Base-by-base conservation (phyloP, 2,888 invertebrate genomes). In the Andrena marginata region DNA sequence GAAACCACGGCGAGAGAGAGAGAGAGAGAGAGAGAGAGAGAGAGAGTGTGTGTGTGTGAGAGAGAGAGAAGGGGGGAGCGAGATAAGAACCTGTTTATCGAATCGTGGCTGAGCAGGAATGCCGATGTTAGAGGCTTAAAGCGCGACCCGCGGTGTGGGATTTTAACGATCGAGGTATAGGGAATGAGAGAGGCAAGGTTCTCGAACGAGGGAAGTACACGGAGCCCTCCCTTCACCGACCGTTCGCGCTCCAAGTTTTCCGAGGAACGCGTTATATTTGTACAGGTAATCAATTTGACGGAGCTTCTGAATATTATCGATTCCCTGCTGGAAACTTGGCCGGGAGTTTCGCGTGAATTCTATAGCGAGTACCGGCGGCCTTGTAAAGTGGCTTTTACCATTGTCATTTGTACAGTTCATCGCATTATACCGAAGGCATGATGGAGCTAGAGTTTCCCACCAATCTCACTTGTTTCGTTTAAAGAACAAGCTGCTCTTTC, bases 81-180 rank as follows among this genome's bases (percentile, higher is more conserved):
- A 84, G 77, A 85, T 77, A 77, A 77, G 71, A 85, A 84, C 75
- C 67, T 77, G 86, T 86, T 86, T 82, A 78, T 87, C 73, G 80
- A 60, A 86, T 67, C 59, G 31, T 69, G 72, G 60, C 85, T 62
- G 23, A 23, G 20, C 16, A 42, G 75, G 63, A 80, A 71, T 59
- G 75, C 33, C 51, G 63, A 54, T 56, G 74, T 51, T 74, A 33
- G 29, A 48, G 56, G 20, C 33, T 16, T 29, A 72, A 75, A 74
- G 63, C 62, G 56, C 42, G 8, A 60, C 2, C n/a, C 31, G 62
- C 13, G 42, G 29, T 59, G 42, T 67, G 67, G 33, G 26, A 16
- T 56, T 62, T 62, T 33, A 65, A 77, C 62, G 62, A 59, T 60
- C 42, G 23, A 6, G 51, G 33, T 60, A 49, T 33, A 16, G 10